These are phyloP conservation scores for Ardeotis arabs DNA, from an alignment of 2,113 vertebrate genomes.

Conservation along the genomic window DNA sequence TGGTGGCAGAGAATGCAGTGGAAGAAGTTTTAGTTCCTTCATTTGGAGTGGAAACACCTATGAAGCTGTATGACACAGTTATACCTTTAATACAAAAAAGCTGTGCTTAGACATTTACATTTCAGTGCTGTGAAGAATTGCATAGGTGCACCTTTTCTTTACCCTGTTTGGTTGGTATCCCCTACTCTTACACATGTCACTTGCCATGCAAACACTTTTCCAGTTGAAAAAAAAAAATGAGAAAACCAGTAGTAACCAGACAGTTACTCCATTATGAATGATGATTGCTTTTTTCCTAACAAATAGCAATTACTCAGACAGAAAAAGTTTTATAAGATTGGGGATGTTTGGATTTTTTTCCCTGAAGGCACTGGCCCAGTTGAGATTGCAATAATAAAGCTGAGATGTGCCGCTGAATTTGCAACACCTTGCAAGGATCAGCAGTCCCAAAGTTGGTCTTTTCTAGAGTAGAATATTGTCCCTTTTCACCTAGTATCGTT, in stretches of 20 bases:
- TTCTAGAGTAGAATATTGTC: background rate
- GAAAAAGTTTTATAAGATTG: background rate
- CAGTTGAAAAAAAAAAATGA: too few species aligned
- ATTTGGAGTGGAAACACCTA: background rate
- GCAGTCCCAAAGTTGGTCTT: background rate
- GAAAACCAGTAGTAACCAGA: background rate
- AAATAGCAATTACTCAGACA: background rate
- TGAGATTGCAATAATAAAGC: background rate
- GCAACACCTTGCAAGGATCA: background rate
- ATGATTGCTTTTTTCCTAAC: background rate
- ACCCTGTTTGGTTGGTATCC: background rate
- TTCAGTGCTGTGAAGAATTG: background rate
- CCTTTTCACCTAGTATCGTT: background rate
- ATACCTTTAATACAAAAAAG: background rate
- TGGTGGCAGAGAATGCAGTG: background rate
- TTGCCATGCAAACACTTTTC: background rate
- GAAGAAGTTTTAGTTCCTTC: background rate
- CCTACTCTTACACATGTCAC: background rate
- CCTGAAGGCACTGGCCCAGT: background rate
- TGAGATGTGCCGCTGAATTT: background rate
- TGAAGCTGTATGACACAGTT: background rate
- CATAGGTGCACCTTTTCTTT: background rate
- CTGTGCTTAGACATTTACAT: background rate
- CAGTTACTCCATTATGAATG: background rate
- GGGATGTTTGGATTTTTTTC: rapidly evolving